Base-by-base conservation (phyloP, 2,113 vertebrate genomes). In the Lanius collurio region DNA sequence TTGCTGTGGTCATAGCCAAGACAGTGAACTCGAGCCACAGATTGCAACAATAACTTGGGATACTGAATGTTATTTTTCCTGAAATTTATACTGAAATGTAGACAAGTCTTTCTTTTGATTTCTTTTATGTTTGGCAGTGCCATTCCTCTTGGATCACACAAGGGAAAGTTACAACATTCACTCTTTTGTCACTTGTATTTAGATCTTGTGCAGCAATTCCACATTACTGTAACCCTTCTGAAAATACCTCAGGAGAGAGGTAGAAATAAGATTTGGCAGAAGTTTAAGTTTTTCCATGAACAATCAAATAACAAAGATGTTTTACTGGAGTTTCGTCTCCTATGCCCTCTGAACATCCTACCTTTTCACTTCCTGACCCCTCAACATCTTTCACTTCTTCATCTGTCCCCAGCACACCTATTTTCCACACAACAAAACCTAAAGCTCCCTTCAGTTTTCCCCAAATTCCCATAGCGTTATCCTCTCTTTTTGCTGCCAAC, bases 381-480 rank as follows among this genome's bases (percentile, higher is more conserved):
- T 84, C 56, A 33, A 76, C 27, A 67, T 37, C 19, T 73, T 71
- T 15, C 52, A 47, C 10, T 56, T 37, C 15, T 46, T 59, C 35
- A 24, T 6, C 37, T 49, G 35, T 31, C 27, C 39, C 30, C 27
- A 59, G 52, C 20, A 79, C 53, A 79, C 4, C 35, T 71, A 15
- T 50, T 69, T 83, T 41, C 50, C 37, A 69, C 21, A 42, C 19
- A n/a, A 76, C 5, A 63, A 16, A 47, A 79, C 11, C 31, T 52
- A 12, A 53, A 33, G 35, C 9, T 73, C 69, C 68, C 35, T 83
- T 59, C 27, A 10, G 9, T 13, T 73, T 84, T 65, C 17, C 35
- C 26, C 1, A 2, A 7, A 13, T 8, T 70, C 37, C 47, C 42
- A 53, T 8, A 46, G 64, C 0, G 0, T 76, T 53, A 77, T 17